Conservation (phyloP, 1,140 invertebrate species). For the Capitella teleta region DNA sequence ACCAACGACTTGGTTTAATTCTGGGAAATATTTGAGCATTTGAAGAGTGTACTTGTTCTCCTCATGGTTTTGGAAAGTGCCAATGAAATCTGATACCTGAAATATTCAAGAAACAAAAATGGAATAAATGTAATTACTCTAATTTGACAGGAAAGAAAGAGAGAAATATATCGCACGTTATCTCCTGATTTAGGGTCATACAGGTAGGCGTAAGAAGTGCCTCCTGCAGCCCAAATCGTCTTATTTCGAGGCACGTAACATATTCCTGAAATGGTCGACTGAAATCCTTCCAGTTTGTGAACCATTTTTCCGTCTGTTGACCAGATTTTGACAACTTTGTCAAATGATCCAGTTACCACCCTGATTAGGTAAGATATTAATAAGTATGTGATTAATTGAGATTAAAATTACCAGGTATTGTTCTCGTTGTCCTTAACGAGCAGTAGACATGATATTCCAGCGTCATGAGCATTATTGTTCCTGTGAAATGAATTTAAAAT, state of each 20-base stretch:
- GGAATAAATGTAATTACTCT: not conserved
- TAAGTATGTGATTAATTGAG: not conserved
- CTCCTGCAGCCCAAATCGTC: slow-evolving; percentile 36
- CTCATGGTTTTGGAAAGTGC: slow-evolving; percentile 33
- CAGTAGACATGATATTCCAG: slow-evolving; percentile 37
- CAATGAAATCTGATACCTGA: slow-evolving; percentile 39
- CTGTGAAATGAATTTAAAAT: slow-evolving; percentile 15
- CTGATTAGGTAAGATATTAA: slow-evolving; percentile 17
- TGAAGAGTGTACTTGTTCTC: slow-evolving; percentile 37
- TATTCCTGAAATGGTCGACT: slow-evolving; percentile 33
- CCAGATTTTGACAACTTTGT: slow-evolving; percentile 42
- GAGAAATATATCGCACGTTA: slow-evolving; percentile 23
- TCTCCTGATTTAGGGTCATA: slow-evolving; percentile 41
- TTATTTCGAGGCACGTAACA: slow-evolving; percentile 38
- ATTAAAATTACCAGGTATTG: slow-evolving; percentile 27
- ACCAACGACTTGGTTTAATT: slow-evolving; percentile 36
- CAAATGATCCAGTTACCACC: slow-evolving; percentile 41
- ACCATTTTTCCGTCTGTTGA: slow-evolving; percentile 37
- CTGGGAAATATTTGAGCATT: slow-evolving; percentile 33
- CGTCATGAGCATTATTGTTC: slow-evolving; percentile 33
- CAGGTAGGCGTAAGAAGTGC: slow-evolving; percentile 30
- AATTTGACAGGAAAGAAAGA: not conserved
- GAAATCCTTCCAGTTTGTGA: slow-evolving; percentile 35
- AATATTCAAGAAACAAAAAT: slow-evolving; percentile 2
- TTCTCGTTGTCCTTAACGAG: slow-evolving; percentile 37